Conservation (phyloP, 2,797 vertebrate species). For the Mormyrus hasselquistii region DNA sequence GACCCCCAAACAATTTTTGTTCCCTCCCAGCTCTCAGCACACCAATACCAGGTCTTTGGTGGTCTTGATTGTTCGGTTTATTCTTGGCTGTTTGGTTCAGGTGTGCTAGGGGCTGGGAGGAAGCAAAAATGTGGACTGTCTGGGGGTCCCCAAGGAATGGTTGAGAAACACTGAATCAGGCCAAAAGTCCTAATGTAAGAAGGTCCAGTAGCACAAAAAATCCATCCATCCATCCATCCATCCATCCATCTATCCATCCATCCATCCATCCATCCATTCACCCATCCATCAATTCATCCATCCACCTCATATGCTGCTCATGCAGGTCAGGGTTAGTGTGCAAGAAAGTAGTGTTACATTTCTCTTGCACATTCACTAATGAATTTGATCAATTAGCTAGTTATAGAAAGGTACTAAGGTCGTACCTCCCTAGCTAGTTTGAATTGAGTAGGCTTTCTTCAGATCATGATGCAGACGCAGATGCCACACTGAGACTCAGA, state of each 20-base stretch:
- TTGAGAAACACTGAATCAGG: background rate
- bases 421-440: background rate
- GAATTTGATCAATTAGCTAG: background rate
- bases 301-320: background rate
- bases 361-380: background rate
- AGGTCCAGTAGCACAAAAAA: background rate
- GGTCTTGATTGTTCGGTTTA: background rate
- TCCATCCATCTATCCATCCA: background rate
- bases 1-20: background rate
- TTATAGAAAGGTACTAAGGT: background rate
- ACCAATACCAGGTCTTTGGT: background rate
- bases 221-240: background rate
- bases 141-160: background rate
- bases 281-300: background rate
- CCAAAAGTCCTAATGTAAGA: background rate
- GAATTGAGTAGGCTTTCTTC: background rate
- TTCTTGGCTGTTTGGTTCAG: background rate
- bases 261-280: background rate
- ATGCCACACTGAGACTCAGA: background rate
- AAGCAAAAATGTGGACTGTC: background rate
- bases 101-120: background rate
- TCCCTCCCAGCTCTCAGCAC: background rate
- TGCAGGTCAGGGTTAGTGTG: background rate
- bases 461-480: background rate
- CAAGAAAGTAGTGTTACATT: background rate